Conservation (phyloP, 2,797 vertebrate genomes). For the Sebastes vulpes region DNA sequence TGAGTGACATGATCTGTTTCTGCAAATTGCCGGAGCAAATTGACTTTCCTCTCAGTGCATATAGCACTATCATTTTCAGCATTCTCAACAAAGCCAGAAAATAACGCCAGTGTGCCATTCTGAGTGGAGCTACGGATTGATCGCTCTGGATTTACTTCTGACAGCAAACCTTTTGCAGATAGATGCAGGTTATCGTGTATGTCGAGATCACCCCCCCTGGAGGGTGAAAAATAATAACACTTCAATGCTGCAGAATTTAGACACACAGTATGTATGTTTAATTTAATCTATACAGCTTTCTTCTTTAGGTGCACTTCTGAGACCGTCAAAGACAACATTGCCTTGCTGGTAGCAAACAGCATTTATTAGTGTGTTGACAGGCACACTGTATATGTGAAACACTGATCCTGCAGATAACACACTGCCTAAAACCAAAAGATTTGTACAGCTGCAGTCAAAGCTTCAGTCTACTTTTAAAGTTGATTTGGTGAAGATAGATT, state of each 20-base stretch:
- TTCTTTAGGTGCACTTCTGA: conserved; percentile 10
- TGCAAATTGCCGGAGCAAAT: conserved; percentile 46
- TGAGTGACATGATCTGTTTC: conserved; percentile 39
- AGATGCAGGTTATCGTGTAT: conserved; percentile 15
- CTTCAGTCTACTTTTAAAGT: conserved; percentile 1
- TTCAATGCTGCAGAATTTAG: not conserved
- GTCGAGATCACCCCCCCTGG: not conserved
- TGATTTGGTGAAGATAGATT: conserved; percentile 7
- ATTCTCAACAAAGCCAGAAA: conserved; percentile 16
- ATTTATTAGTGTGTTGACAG: conserved; percentile 29
- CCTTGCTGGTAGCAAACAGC: conserved; percentile 12
- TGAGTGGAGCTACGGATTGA: conserved; percentile 31
- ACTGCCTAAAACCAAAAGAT: not conserved
- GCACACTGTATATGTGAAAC: not conserved
- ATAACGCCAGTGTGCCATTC: conserved; percentile 30
- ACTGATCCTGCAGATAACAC: conserved; percentile 3
- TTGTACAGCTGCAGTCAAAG: conserved; percentile 12
- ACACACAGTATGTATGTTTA: not conserved
- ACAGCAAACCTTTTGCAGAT: conserved; percentile 41
- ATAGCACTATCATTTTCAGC: conserved; percentile 27
- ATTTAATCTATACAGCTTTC: conserved; percentile 7
- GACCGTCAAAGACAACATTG: not conserved
- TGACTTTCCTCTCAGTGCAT: conserved; percentile 43
- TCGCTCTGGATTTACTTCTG: conserved; percentile 34
- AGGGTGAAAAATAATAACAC: not conserved